Conservation (phyloP, 2,888 invertebrate species). For the Automeris io region DNA sequence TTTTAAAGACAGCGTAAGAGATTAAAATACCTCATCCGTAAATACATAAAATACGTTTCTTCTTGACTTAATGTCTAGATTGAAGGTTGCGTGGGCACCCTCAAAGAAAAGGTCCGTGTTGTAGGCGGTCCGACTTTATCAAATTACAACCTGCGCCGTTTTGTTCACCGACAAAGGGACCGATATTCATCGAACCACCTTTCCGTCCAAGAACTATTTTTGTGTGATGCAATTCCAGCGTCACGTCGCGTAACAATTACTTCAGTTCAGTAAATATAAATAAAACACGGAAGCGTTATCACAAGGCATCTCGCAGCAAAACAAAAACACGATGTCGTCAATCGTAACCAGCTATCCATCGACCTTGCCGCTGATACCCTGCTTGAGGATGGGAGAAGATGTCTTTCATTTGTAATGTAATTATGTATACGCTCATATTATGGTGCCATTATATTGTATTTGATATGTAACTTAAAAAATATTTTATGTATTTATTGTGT, state of each 20-base stretch:
- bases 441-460: too few relatives aligned
- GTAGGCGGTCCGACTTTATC: conserved; percentile 73
- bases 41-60: not conserved
- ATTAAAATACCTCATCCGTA: not conserved
- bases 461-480: too few relatives aligned
- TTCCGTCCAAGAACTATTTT: conserved; percentile 15
- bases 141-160: conserved; percentile 75
- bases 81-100: conserved; percentile 66
- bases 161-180: conserved; percentile 68
- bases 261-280: not conserved
- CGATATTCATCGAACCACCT: conserved; percentile 45
- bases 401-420: conserved; percentile 1
- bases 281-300: too few relatives aligned
- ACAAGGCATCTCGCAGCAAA: too few relatives aligned
- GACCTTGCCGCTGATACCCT: too few relatives aligned
- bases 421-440: too few relatives aligned
- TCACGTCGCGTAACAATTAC: not conserved
- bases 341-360: too few relatives aligned
- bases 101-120: conserved; percentile 63
- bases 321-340: too few relatives aligned
- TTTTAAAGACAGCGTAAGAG: too few relatives aligned
- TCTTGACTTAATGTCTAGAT: conserved; percentile 31
- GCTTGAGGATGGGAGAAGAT: too few relatives aligned
- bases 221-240: not conserved
- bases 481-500: too few relatives aligned